Evolutionary conservation across 2,888 invertebrate species (phyloP).

Genomic region (Amaurobius ferox): DNA sequence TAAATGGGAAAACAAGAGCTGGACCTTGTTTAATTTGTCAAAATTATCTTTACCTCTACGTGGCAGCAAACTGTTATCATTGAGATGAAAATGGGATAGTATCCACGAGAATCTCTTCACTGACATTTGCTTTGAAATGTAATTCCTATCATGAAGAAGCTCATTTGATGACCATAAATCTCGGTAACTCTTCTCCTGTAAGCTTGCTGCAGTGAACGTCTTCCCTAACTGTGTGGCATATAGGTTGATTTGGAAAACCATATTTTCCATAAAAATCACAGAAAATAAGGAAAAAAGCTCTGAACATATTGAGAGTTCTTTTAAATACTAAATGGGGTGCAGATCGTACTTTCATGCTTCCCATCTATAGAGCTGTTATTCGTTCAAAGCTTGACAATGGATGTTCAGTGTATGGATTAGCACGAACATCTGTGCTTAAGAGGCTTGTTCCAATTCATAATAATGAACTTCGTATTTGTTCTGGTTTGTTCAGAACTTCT

Average conservation of each 20-base stretch:
- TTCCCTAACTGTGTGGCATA: constrained; percentile 1
- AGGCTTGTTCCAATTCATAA: no score
- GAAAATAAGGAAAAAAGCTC: background rate
- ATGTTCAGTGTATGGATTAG: no score
- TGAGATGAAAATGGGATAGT: background rate
- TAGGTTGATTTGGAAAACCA: background rate
- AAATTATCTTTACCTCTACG: background rate
- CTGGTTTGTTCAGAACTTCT: no score
- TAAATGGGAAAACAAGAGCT: background rate
- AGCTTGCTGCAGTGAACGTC: background rate
- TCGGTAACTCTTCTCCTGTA: background rate
- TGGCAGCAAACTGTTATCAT: constrained; percentile 10
- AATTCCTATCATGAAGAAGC: background rate
- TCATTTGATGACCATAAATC: constrained; percentile 4
- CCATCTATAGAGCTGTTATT: no score
- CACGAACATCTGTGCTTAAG: no score
- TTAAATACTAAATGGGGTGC: no score
- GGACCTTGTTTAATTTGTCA: constrained; percentile 16
- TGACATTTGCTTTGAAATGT: background rate
- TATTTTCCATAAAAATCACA: background rate
- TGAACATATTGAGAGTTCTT: no score
- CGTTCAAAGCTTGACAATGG: no score
- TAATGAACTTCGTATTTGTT: no score
- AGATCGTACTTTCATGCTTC: no score
- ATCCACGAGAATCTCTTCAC: background rate